Conservation (phyloP, 2,797 vertebrate species). For the Myotis pilosus region DNA sequence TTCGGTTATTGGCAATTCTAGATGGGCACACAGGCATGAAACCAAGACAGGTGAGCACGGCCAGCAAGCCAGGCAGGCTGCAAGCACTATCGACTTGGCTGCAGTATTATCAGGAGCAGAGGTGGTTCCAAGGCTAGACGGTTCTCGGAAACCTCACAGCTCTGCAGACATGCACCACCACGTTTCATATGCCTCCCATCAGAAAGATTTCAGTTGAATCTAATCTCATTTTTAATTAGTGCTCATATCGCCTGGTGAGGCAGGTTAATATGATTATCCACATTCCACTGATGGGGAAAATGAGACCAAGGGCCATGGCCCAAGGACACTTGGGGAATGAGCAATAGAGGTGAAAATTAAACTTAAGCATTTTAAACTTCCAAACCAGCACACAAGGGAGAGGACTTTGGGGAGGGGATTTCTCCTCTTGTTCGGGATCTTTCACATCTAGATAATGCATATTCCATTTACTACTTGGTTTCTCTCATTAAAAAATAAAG, state of each 20-base stretch:
- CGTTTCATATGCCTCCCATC: slow-evolving; percentile 45
- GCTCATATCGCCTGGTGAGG: slow-evolving; percentile 48
- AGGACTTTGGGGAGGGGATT: neutral
- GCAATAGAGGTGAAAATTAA: slow-evolving; percentile 51
- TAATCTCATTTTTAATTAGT: slow-evolving; percentile 72
- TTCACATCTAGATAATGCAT: slow-evolving; percentile 3
- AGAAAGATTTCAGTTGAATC: slow-evolving; percentile 50
- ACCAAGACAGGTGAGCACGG: neutral
- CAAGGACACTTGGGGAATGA: slow-evolving; percentile 51
- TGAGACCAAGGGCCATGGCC: slow-evolving; percentile 52
- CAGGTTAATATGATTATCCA: slow-evolving; percentile 67
- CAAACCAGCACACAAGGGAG: neutral
- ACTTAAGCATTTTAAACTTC: neutral
- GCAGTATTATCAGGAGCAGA: neutral
- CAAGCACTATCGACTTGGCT: neutral
- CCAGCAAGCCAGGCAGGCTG: neutral
- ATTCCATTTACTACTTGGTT: neutral
- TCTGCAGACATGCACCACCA: slow-evolving; percentile 37
- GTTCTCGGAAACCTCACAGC: neutral
- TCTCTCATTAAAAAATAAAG: slow-evolving; percentile 46
- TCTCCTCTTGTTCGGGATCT: neutral
- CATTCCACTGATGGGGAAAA: slow-evolving; percentile 70
- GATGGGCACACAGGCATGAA: neutral
- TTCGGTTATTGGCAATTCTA: neutral
- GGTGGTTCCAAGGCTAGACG: neutral